Percentiles rank a stretch among this genome's conserved stretches.
Evolutionary conservation across 2,797 vertebrate species (phyloP).

Genomic region (Buphagus erythrorhynchus): DNA sequence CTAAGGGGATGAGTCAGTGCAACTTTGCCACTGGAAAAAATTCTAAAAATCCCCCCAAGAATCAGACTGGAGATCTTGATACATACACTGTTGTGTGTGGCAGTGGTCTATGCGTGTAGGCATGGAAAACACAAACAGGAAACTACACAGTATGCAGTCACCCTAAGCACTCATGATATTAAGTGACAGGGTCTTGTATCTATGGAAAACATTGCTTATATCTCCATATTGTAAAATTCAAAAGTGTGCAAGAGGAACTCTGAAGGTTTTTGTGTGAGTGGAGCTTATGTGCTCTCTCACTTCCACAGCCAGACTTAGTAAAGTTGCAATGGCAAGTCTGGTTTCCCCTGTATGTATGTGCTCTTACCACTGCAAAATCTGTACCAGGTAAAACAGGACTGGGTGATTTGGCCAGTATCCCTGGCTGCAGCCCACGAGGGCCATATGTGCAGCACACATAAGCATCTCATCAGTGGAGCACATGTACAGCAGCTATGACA

Average conservation of each 20-base stretch:
- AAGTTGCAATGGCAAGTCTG: background rate
- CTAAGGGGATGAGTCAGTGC: background rate
- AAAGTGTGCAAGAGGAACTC: background rate
- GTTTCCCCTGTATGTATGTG: background rate
- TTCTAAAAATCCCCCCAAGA: background rate
- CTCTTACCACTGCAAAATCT: background rate
- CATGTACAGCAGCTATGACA: background rate
- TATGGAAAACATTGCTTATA: background rate
- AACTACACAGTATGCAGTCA: background rate
- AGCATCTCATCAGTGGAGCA: background rate
- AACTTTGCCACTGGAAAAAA: background rate
- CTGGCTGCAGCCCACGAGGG: background rate
- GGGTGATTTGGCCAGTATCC: background rate
- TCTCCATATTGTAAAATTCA: background rate
- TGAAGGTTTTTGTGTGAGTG: background rate
- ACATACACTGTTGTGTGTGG: too few species aligned
- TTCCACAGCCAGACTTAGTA: background rate
- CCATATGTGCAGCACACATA: background rate
- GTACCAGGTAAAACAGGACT: background rate
- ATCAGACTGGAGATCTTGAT: background rate
- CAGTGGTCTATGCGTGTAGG: background rate
- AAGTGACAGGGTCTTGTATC: background rate
- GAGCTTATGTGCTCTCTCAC: background rate
- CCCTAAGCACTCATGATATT: background rate
- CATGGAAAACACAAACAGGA: background rate